phyloP scores from a whole-genome alignment of 2,113 vertebrate genomes.

The Odontophorus gujanensis region DNA sequence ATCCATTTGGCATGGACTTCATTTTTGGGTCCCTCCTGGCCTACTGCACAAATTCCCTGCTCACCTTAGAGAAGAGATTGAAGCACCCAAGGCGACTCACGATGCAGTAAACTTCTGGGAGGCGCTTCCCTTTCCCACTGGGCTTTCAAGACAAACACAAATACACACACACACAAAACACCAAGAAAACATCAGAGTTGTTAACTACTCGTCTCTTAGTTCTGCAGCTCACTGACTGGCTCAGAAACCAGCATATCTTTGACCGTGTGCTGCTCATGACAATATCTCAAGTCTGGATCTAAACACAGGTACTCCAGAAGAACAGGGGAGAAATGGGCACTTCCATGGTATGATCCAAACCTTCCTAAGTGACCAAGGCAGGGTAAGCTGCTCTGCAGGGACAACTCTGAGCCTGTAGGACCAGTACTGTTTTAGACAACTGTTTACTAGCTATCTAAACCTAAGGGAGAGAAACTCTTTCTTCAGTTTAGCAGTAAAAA shows the following conservation, averaged over 20 bases:
- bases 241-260: neutral
- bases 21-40: neutral
- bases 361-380: neutral
- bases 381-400: neutral
- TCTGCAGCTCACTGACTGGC: neutral
- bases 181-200: neutral
- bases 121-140: constrained; percentile 92
- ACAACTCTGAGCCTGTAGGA: neutral
- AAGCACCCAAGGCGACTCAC: constrained; percentile 97
- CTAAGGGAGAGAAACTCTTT: neutral
- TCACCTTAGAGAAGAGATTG: constrained; percentile 97
- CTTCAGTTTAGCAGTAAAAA: neutral
- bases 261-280: neutral
- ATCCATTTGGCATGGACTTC: neutral
- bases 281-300: neutral
- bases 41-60: neutral
- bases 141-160: constrained; percentile 79
- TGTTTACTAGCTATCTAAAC: neutral
- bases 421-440: neutral
- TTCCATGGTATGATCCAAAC: neutral
- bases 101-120: constrained; percentile 98
- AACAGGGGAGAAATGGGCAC: neutral
- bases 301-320: neutral
- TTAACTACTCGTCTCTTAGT: neutral
- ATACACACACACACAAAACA: neutral